Evolutionary conservation across 2,888 invertebrate genomes (phyloP), one percentile per base, ranked within the genome.

Genomic region (Sesia apiformis): DNA sequence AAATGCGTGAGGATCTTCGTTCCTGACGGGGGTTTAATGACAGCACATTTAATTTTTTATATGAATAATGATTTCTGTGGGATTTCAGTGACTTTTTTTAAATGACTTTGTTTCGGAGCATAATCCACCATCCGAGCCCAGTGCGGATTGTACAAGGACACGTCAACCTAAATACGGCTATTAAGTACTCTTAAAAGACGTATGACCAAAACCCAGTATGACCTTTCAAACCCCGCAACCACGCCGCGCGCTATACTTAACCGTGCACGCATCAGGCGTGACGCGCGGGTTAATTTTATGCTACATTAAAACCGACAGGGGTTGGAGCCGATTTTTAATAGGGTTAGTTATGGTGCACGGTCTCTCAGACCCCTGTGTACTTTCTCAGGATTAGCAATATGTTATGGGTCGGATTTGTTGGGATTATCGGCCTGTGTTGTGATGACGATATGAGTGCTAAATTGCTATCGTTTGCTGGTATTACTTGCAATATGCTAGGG

Each of bases 261-360:
- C 81, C 7, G 79, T 67, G 23, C 23, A 68, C 69, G 79, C 84
- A 75, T 64, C 73, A 63, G 66, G 77, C 84, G 81, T 84, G 80
- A 84, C 84, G 81, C 69, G 63, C 76, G 76, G 82, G 79, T 88
- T 88, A 84, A 88, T 88, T 88, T 88, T 87, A 87, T 88, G 88
- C 84, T 87, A 87, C 88, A 88, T 88, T 88, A 88, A 84, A 83
- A 76, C 74, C 64, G 69, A 64, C 71, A 74, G 81, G 84, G 79
- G 74, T 74, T 63, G 61, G 58, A 62, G 76, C 78, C 82, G 82
- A 78, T 84, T 85, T 87, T 85, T 87, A 85, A 86, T 85, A 77
- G 83, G 83, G 84, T 87, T 87, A 84, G 87, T 81, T 84, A 86
- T 84, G 85, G 83, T 76, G 63, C 70, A 67, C 76, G 76, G 76